Conservation (phyloP, 2,113 vertebrate genomes). For the Gambusia affinis region DNA sequence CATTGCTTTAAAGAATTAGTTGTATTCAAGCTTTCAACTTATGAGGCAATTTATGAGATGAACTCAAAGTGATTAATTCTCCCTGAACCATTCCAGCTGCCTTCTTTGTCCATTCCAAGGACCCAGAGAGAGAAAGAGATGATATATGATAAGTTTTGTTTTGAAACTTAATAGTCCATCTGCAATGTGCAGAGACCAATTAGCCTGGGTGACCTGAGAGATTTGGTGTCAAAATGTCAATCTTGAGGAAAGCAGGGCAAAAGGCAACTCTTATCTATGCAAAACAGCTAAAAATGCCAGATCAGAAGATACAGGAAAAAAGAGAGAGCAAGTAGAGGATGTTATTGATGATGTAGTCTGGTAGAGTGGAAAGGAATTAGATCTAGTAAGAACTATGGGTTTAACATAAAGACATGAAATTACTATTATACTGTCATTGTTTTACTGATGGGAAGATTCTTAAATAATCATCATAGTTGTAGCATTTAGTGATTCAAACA, state of each 20-base stretch:
- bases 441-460: constrained; percentile 10
- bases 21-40: constrained; percentile 26
- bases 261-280: constrained; percentile 51
- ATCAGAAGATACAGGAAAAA: constrained; percentile 38
- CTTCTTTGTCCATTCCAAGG: constrained; percentile 20
- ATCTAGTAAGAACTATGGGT: constrained; percentile 33
- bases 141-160: constrained; percentile 44
- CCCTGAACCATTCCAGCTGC: constrained; percentile 7
- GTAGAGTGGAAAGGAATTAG: constrained; percentile 51
- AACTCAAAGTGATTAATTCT: constrained; percentile 43
- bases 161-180: constrained; percentile 64
- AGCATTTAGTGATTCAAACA: constrained; percentile 19
- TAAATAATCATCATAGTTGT: constrained; percentile 13
- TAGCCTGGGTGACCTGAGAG: constrained; percentile 69
- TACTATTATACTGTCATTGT: constrained; percentile 21
- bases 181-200: constrained; percentile 73
- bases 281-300: constrained; percentile 48
- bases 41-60: constrained; percentile 28
- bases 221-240: constrained; percentile 57
- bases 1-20: constrained; percentile 28
- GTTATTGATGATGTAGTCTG: constrained; percentile 53
- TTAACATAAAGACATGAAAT: constrained; percentile 24
- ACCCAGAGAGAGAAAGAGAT: background rate
- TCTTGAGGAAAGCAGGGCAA: constrained; percentile 21
- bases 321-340: constrained; percentile 25